Base-by-base conservation (phyloP, 2,797 vertebrate genomes). In the Scolopax bukidnonensis region DNA sequence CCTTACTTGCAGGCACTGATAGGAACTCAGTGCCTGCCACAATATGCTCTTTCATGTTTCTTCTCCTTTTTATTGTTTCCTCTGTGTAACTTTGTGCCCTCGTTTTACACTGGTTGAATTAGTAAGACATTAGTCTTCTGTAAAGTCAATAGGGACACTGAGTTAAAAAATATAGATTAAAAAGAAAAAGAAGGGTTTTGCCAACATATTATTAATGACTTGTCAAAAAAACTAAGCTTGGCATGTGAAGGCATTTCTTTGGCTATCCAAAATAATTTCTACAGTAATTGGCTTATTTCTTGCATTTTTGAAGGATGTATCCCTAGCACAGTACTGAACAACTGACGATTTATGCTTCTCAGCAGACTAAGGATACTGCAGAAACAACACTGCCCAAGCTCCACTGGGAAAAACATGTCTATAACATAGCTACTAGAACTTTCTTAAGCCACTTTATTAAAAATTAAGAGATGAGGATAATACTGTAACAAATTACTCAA, bases 231-330 rank as follows among this genome's bases (percentile, higher is more conserved):
- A 51, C 56, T 86, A 84, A 82, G 65, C 33, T 56, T 93, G 70
- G 82, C 47, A 64, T 87, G 32, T 1, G 3, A 91, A 90, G n/a
- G 47, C 70, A 93, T 83, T 91, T 90, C 71, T 87, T 53, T 27
- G 38, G 54, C 67, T 92, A 51, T 54, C 57, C 64, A 87, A 84
- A 96, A 91, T 88, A 78, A 93, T 92, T 95, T 77, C 83, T 83
- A 30, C 48, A 90, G 50, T 87, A 90, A 95, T 45, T 95, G 91
- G 51, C 87, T 95, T 70, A 40, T 76, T 86, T 82, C 86, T 80
- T 9, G 28, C 48, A 63, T 69, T 90, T 95, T 86, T 77, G 75
- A 94, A 95, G 75, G 63, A 79, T 89, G 40, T 47, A 41, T 93
- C 48, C 76, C 33, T 28, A 74, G 19, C 41, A 71, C n/a, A 84